phyloP scores from a whole-genome alignment of 2,888 invertebrate species.

The Odontocolon sp. region DNA sequence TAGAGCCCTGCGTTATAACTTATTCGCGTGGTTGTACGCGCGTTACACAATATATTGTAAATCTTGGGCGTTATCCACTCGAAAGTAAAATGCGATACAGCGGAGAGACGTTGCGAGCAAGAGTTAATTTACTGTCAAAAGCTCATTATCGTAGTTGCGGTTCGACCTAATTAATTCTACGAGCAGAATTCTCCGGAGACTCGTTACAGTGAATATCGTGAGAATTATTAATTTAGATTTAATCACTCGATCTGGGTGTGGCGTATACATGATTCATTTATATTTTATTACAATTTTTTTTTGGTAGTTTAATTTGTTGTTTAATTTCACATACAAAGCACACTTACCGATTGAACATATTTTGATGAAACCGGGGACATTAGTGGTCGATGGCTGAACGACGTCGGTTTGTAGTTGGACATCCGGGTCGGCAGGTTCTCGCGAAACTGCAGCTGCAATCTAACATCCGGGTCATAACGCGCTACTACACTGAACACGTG shows the following conservation, averaged over 20 bases:
- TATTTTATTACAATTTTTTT: no score
- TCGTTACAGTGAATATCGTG: background rate
- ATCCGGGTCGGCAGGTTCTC: slow-evolving; percentile 80
- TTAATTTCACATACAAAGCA: slow-evolving; percentile 43
- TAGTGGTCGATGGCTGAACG: slow-evolving; percentile 73
- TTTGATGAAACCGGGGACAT: slow-evolving; percentile 78
- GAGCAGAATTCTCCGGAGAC: background rate
- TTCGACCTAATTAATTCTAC: background rate
- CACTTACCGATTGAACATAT: slow-evolving; percentile 81
- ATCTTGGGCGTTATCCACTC: background rate
- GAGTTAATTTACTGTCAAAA: background rate
- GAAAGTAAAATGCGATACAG: slow-evolving; percentile 17
- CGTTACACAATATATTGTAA: slow-evolving; percentile 16
- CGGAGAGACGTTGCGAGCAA: background rate
- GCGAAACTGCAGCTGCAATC: slow-evolving; percentile 80
- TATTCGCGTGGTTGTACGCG: background rate
- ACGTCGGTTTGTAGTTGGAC: slow-evolving; percentile 76
- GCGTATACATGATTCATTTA: background rate
- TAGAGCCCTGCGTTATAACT: slow-evolving; percentile 32
- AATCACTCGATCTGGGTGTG: background rate
- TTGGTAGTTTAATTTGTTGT: no score
- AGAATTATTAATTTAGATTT: background rate
- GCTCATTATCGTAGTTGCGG: background rate
- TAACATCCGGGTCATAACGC: slow-evolving; percentile 81
- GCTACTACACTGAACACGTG: slow-evolving; percentile 81